Evolutionary conservation across 2,888 invertebrate genomes (phyloP).

Genomic region (Argynnis bischoffii): DNA sequence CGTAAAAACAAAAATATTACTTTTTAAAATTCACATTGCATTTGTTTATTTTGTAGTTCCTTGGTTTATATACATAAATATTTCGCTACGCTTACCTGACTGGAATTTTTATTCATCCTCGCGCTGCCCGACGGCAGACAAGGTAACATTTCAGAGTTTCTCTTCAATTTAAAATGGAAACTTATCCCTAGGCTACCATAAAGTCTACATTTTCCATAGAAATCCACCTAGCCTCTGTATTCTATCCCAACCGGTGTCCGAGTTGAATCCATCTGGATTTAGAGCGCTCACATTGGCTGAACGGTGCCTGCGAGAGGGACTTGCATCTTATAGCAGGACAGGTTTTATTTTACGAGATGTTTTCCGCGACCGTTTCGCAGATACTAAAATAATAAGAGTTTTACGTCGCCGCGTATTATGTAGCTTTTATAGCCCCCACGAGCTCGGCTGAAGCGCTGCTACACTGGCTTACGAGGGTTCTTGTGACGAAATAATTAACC

Average conservation of each 20-base stretch:
- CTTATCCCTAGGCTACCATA: slow-evolving; percentile 79
- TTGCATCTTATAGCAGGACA: slow-evolving; percentile 67
- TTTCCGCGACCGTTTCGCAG: slow-evolving; percentile 77
- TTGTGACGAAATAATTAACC: slow-evolving; percentile 80
- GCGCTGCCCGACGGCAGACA: slow-evolving; percentile 68
- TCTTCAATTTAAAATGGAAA: slow-evolving; percentile 81
- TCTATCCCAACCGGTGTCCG: slow-evolving; percentile 77
- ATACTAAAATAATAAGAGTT: slow-evolving; percentile 82
- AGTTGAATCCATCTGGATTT: slow-evolving; percentile 77
- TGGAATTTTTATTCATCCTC: slow-evolving; percentile 76
- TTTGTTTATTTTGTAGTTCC: slow-evolving; percentile 45
- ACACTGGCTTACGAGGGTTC: slow-evolving; percentile 77
- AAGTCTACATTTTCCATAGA: slow-evolving; percentile 81
- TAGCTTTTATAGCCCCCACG: slow-evolving; percentile 74
- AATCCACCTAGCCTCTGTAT: slow-evolving; percentile 71
- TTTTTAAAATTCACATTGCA: slow-evolving; percentile 36
- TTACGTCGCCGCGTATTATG: slow-evolving; percentile 79
- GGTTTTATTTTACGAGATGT: slow-evolving; percentile 79
- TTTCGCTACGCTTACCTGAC: slow-evolving; percentile 67
- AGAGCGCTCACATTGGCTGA: slow-evolving; percentile 62
- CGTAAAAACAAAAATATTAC: slow-evolving; percentile 11
- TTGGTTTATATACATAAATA: slow-evolving; percentile 68
- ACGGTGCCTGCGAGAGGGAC: slow-evolving; percentile 56
- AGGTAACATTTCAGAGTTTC: slow-evolving; percentile 77
- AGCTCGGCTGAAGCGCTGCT: slow-evolving; percentile 75